Conservation (phyloP, 2,113 vertebrate genomes). For the Oreotrochilus melanogaster region DNA sequence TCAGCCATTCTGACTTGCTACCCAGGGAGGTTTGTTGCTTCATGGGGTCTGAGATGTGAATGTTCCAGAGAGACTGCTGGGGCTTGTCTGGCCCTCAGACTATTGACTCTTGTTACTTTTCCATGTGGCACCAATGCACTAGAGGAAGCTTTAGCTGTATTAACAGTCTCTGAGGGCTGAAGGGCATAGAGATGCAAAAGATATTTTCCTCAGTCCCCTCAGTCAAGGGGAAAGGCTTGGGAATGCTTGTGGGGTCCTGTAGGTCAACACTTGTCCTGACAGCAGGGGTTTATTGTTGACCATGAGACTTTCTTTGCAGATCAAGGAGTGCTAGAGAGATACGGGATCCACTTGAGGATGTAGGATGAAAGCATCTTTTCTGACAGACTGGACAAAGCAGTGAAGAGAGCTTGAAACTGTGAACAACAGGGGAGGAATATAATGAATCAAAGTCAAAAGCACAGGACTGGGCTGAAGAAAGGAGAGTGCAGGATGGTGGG, state of each 20-base stretch:
- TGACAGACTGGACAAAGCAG: not conserved
- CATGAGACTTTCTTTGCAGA: not conserved
- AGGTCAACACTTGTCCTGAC: not conserved
- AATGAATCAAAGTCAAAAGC: not conserved
- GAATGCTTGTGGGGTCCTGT: not conserved
- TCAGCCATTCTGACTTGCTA: not conserved
- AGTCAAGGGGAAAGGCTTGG: not conserved
- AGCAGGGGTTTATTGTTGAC: not conserved
- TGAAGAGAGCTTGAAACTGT: not conserved
- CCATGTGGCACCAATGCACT: too few species aligned
- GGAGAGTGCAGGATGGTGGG: not conserved
- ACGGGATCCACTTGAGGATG: not conserved
- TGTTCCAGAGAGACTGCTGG: not conserved
- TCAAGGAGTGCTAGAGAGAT: not conserved
- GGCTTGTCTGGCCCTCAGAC: not conserved
- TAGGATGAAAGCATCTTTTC: not conserved
- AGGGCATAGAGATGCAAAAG: not conserved
- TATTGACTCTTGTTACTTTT: not conserved
- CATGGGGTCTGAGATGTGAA: not conserved
- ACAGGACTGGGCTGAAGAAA: not conserved
- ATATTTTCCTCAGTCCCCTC: not conserved
- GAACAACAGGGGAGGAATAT: not conserved
- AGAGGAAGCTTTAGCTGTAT: not conserved
- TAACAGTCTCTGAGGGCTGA: not conserved
- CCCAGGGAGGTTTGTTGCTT: not conserved